Conservation (phyloP, 2,113 vertebrate species). For the Lucifuga dentata region DNA sequence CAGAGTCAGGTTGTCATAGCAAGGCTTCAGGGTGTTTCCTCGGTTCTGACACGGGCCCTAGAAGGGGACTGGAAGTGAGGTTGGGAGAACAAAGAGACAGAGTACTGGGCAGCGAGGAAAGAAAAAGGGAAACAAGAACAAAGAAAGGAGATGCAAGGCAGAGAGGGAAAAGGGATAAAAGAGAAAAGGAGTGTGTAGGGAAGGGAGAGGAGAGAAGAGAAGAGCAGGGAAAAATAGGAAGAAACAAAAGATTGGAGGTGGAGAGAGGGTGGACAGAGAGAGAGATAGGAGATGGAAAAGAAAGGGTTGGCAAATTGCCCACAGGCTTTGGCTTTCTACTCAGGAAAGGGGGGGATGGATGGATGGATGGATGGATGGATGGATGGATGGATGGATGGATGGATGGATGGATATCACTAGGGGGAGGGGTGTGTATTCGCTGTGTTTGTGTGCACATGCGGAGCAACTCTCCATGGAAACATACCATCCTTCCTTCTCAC, state of each 20-base stretch:
- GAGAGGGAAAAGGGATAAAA: too few species aligned
- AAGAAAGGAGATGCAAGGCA: too few species aligned
- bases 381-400: not conserved
- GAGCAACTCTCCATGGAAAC: conserved; percentile 48
- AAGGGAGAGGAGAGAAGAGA: too few species aligned
- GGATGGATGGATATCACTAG: not conserved
- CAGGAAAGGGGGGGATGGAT: not conserved
- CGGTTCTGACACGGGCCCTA: conserved; percentile 42
- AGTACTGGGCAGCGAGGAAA: too few species aligned
- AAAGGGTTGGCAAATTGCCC: too few species aligned
- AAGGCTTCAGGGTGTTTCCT: conserved; percentile 46
- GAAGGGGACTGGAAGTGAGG: conserved; percentile 43
- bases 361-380: conserved; percentile 4
- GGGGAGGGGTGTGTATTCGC: conserved; percentile 1
- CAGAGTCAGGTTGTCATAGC: conserved; percentile 25
- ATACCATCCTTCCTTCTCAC: conserved; percentile 50
- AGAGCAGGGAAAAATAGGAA: too few species aligned
- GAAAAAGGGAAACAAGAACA: too few species aligned
- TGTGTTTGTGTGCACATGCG: conserved; percentile 18
- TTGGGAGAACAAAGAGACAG: conserved; percentile 1
- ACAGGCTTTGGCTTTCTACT: too few species aligned
- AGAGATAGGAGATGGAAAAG: conserved; percentile 6
- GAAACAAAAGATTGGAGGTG: too few species aligned
- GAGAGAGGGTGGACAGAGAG: conserved; percentile 6
- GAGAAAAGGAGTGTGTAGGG: too few species aligned